Base-by-base conservation (phyloP, 2,797 vertebrate genomes). In the Muscicapa striata region DNA sequence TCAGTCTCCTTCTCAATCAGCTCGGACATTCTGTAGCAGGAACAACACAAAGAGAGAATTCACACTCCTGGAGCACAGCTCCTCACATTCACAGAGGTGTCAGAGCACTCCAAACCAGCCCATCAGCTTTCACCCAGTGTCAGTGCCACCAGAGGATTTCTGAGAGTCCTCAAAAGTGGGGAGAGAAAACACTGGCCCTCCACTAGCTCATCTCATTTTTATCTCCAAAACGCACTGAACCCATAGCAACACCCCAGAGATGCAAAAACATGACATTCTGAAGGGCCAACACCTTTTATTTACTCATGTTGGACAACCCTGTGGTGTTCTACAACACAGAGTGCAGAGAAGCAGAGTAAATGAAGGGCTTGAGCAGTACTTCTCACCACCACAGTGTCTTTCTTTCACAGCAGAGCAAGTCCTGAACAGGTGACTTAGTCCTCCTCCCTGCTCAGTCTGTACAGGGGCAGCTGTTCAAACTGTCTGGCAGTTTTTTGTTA, bases 1-100 rank as follows among this genome's bases (percentile, higher is more conserved):
- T 99, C 99, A 22, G 99, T 99, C 97, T 99, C 99, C 81, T 99
- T 99, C 96, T 99, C 99, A 92, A 99, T 99, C 88, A 99, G 98
- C 96, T 99, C 99, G 0, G 99, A 99, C 97, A 99, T 99, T 95
- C 99, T 99, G 93, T 23, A 36, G 52, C 81, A 95, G 11, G n/a
- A 91, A 88, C 1, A 4, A 87, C n/a, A 63, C 6, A 26, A 88
- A 48, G 69, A 52, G 27, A 94, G 11, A 52, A 54, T 21, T 67
- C 51, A 62, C 36, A 30, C 36, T 84, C 2, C 34, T 23, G 45
- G 24, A 13, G 29, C 40, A 36, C 79, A 93, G 70, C 41, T 87
- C 66, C 66, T 61, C 52, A 82, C 17, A 45, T 17, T 0, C 63
- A 30, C 54, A 43, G 5, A 13, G 3, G 41, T 80, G 36, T 14